These are phyloP conservation scores for Drosophila mercatorum DNA, from an alignment of 2,888 invertebrate genomes.

Conservation along the genomic window DNA sequence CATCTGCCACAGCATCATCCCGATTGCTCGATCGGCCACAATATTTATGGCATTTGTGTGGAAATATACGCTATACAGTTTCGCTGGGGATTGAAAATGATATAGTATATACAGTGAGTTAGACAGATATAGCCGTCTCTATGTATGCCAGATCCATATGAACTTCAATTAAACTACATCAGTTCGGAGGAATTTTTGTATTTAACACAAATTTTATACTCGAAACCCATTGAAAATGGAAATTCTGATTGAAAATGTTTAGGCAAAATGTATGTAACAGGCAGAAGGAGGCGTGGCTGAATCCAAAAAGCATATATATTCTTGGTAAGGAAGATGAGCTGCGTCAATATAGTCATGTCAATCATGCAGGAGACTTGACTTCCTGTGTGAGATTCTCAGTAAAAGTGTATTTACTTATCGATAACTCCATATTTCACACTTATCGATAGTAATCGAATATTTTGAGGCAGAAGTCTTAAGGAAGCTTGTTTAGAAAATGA, in stretches of 20 bases:
- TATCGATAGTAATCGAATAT: no score
- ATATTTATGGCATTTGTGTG: constrained; percentile 71
- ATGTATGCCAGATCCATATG: not conserved
- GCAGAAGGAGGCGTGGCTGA: no score
- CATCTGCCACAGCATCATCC: not conserved
- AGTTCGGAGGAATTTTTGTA: not conserved
- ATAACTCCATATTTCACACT: no score
- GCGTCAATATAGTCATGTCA: no score
- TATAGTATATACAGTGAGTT: not conserved
- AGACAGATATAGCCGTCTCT: not conserved
- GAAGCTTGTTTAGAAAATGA: no score
- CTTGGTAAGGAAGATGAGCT: no score
- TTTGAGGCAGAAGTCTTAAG: no score
- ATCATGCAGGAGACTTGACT: no score
- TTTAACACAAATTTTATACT: not conserved
- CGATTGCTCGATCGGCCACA: constrained; percentile 27
- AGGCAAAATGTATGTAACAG: not conserved
- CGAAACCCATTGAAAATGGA: not conserved
- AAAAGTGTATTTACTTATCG: no score
- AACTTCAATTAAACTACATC: not conserved
- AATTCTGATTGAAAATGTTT: not conserved
- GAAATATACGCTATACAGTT: constrained; percentile 36
- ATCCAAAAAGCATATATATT: no score
- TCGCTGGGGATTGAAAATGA: not conserved
- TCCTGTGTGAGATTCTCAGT: no score